Evolutionary conservation across 2,113 vertebrate species (phyloP).

Genomic region (Callipepla californica): DNA sequence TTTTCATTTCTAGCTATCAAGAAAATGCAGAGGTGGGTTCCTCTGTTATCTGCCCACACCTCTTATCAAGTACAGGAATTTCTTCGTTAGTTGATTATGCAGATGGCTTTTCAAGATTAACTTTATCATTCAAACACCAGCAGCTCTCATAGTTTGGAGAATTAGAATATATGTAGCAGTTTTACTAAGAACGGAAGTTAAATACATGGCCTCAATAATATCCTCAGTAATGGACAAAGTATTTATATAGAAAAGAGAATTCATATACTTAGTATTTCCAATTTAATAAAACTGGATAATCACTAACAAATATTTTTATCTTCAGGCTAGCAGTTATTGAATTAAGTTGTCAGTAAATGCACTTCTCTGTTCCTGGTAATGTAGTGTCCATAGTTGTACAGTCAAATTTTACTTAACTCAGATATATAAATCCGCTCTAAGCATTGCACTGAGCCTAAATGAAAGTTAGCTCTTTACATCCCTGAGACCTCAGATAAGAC

Average conservation of each 20-base stretch:
- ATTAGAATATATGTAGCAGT: background rate
- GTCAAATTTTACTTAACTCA: background rate
- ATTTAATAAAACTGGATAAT: background rate
- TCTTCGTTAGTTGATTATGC: conserved; percentile 45
- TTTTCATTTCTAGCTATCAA: conserved; percentile 50
- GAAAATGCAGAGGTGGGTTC: conserved; percentile 26
- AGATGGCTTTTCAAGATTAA: conserved; percentile 52
- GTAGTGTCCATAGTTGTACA: background rate
- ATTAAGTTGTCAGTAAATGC: background rate
- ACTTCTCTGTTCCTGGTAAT: background rate
- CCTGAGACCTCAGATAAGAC: background rate
- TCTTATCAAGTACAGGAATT: conserved; percentile 53
- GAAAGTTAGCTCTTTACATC: background rate
- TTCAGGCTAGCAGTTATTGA: background rate
- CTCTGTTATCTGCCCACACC: conserved; percentile 43
- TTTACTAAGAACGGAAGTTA: background rate
- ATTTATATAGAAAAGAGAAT: background rate
- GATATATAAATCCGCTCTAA: background rate
- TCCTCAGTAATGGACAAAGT: background rate
- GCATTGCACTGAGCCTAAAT: background rate
- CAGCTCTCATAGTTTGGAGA: background rate
- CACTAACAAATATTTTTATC: background rate
- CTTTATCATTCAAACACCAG: conserved; percentile 8
- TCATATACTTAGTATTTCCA: background rate
- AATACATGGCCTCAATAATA: background rate